Evolutionary conservation across 2,888 invertebrate species (phyloP).

Genomic region (Leucania comma): DNA sequence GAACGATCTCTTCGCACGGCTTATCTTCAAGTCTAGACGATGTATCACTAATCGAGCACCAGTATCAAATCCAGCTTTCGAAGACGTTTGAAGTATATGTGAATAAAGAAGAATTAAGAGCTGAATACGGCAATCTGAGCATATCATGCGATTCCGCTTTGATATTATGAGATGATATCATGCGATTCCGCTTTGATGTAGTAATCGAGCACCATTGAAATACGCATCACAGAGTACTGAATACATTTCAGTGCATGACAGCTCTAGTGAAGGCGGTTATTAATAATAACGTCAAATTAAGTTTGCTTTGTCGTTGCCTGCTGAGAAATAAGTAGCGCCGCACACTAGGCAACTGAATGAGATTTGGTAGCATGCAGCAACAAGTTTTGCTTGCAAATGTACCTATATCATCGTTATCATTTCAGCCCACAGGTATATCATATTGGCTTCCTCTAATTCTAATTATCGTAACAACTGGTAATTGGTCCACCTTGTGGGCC

Average conservation of each 20-base stretch:
- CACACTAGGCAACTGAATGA: not conserved
- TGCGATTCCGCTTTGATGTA: slow-evolving; percentile 12
- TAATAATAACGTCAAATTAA: not conserved
- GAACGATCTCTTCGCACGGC: too few species aligned
- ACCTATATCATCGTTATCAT: too few species aligned
- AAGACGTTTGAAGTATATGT: not conserved
- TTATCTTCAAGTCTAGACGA: too few species aligned
- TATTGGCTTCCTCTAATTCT: too few species aligned
- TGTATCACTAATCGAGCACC: not conserved
- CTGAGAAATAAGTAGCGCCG: not conserved
- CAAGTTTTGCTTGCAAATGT: too few species aligned
- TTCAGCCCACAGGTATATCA: too few species aligned
- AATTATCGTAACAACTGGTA: too few species aligned
- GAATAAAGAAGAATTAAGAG: not conserved
- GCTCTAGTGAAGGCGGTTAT: not conserved
- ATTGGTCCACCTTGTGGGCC: too few species aligned
- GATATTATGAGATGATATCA: not conserved
- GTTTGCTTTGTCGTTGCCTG: not conserved
- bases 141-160: slow-evolving; percentile 4
- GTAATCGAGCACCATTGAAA: slow-evolving; percentile 2
- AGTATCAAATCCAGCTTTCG: not conserved
- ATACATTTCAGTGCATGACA: not conserved
- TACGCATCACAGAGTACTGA: not conserved
- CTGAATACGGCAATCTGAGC: not conserved
- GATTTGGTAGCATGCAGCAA: too few species aligned